Base-by-base conservation (phyloP, 2,113 vertebrate species). In the Labrus mixtus region DNA sequence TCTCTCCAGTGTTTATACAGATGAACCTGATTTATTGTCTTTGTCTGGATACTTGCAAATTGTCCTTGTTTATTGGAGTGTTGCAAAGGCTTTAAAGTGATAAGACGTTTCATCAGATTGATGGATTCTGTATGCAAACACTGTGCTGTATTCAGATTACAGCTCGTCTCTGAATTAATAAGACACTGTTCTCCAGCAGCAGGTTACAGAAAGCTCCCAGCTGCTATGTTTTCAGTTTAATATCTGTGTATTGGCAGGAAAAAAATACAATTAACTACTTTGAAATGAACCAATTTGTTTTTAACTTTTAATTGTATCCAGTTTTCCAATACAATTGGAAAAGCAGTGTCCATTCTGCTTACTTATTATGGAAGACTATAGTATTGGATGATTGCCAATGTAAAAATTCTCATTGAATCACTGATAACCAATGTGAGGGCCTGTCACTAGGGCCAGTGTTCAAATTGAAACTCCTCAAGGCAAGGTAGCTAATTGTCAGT, bases 51-150 rank as follows among this genome's bases (percentile, higher is more conserved):
- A 50, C 50, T 73, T 82, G 12, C 15, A 58, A 33, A 66, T 51
- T 22, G 22, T 41, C 56, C 51, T 53, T 78, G 72, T 78, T 78
- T 71, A 63, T 22, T 59, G 15, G 60, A 68, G 41, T 41, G 63
- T 66, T 64, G 78, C 33, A 39, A 59, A 64, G 23, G 53, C 48
- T 84, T 71, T 19, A 57, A 64, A 62, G 63, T 15, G 15, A 56
- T 37, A 20, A 61, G 50, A 48, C 15, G 60, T 41, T 6, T 1
- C 41, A 51, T 61, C 10, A n/a, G 16, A 50, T 33, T 68, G 19
- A 68, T 68, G 51, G 68, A 66, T 77, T 50, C 36, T 56, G 25
- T 25, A 45, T 23, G 39, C 25, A 59, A 64, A 68, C 9, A 23
- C 12, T 19, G 15, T 16, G 41, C 43, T 50, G 64, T 4, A 36